These are phyloP conservation scores for Hyla sarda DNA, from an alignment of 2,113 vertebrate species.

Conservation along the genomic window DNA sequence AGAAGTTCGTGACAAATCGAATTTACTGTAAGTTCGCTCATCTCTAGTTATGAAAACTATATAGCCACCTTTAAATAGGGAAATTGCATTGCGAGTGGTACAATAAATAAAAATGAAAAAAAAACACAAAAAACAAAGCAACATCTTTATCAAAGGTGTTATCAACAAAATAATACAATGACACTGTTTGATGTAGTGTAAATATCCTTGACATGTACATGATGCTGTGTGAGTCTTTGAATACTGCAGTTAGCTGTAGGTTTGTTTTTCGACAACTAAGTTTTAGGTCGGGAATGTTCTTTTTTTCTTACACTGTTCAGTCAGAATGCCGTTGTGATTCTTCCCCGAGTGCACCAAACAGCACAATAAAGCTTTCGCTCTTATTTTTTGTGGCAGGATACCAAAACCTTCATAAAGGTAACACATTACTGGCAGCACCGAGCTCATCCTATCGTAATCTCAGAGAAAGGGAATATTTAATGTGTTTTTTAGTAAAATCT, in stretches of 20 bases:
- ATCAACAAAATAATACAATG: not conserved
- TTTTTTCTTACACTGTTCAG: not conserved
- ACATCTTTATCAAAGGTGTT: not conserved
- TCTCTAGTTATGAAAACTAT: no score
- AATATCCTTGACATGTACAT: not conserved
- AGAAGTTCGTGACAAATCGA: no score
- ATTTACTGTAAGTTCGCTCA: no score
- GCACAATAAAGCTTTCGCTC: conserved; percentile 21
- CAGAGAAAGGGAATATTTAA: conserved; percentile 55
- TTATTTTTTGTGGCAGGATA: conserved; percentile 2
- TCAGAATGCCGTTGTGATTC: not conserved
- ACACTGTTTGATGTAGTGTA: not conserved
- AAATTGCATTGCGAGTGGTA: no score
- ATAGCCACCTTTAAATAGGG: no score
- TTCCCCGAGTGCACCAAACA: not conserved
- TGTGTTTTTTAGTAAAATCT: conserved; percentile 54
- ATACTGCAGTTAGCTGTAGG: not conserved
- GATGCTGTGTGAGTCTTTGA: not conserved
- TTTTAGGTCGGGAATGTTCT: conserved; percentile 1
- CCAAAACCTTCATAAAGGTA: conserved; percentile 29
- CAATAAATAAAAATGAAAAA: no score
- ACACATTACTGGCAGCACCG: conserved; percentile 37
- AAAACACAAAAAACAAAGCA: no score
- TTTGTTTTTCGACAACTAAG: not conserved
- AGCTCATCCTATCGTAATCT: conserved; percentile 40